Base-by-base conservation (phyloP, 2,797 vertebrate species). In the Parauchenoglanis punctatus region DNA sequence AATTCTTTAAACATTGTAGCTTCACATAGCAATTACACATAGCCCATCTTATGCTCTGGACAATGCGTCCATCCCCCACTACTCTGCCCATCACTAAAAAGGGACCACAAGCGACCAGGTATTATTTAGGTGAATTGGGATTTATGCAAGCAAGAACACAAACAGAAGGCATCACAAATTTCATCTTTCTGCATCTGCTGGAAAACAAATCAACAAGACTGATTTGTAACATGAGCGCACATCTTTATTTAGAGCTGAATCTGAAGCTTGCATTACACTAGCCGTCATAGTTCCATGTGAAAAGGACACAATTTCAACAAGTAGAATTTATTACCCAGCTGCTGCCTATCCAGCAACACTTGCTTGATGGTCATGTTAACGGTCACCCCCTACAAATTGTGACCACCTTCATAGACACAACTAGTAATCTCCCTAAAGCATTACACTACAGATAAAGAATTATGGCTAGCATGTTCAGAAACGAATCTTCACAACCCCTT, bases 341-440 rank as follows among this genome's bases (percentile, higher is more conserved):
- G 93, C 92, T 93, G 90, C 72, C 89, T 84, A n/a, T 91, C 83
- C 87, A 87, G 65, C 85, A 83, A 81, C 91, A 91, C 87, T 91
- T 88, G 88, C 85, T 87, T 76, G 18, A 56, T 49, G 67, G 85
- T 85, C 75, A 75, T 56, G 7, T 59, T 65, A 81, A 46, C 52
- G 31, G 52, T 56, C 35, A 58, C 18, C 28, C 23, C 1, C 28
- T 80, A 68, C n/a, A 70, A 49, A 85, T 17, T 52, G 28, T 90
- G 85, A 85, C 86, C 78, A 65, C 83, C 84, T 85, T 86, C 84
- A 81, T 28, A 49, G 59, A 86, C 87, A 63, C 70, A 88, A 59
- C 80, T 86, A 49, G 44, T 20, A 12, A 83, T 6, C 44, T 12
- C 5, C n/a, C 46, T 67, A 67, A 83, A 67, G n/a, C 20, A 11